Percentiles rank a stretch among this genome's conserved stretches.
Conservation (phyloP, 1,140 invertebrate genomes). For the Philopotamus ludificatus region DNA sequence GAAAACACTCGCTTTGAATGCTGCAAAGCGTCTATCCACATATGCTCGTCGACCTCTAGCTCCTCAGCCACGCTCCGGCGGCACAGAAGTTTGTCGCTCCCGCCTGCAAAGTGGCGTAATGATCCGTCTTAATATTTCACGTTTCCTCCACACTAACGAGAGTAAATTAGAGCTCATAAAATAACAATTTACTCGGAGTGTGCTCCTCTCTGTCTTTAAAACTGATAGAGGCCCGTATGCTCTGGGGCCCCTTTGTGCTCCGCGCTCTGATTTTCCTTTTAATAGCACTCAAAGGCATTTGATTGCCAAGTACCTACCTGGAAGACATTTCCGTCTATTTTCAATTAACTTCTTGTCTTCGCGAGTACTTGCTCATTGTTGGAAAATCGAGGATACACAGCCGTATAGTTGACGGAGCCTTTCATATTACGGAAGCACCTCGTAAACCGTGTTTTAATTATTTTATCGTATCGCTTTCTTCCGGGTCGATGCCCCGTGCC, state of each 20-base stretch:
- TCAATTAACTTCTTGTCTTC: not conserved
- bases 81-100: not conserved
- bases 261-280: not conserved
- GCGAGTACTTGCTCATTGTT: not conserved
- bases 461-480: too few relatives aligned
- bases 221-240: not conserved
- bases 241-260: not conserved
- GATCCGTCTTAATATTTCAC: not conserved
- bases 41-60: too few relatives aligned
- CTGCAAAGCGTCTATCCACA: not conserved
- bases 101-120: conserved; percentile 2
- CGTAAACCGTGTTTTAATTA: not conserved
- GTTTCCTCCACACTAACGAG: conserved; percentile 5
- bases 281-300: not conserved
- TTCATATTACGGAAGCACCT: not conserved
- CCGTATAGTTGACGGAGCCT: not conserved
- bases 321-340: not conserved
- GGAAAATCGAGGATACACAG: not conserved
- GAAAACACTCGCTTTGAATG: not conserved
- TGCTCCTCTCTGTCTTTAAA: conserved; percentile 4
- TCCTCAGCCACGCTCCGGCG: too few relatives aligned
- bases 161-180: conserved; percentile 20
- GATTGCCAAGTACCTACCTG: not conserved
- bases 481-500: too few relatives aligned
- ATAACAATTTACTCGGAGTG: conserved; percentile 14